A percentile compares a stretch with the other conserved stretches of the same genome.
Conservation (phyloP, 2,797 vertebrate genomes). For the Picus viridis region DNA sequence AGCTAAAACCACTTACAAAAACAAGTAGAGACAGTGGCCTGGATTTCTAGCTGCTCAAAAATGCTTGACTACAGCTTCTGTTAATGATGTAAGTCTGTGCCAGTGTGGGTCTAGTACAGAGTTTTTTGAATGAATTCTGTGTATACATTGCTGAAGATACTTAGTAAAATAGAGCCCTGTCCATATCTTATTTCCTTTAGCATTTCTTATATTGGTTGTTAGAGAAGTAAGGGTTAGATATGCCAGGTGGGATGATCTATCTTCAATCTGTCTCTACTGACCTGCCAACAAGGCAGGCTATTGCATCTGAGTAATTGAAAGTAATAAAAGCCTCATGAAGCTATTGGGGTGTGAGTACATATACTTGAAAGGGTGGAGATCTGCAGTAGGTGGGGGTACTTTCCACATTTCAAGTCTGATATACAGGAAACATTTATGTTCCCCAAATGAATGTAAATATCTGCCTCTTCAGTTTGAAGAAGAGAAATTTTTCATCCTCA, state of each 20-base stretch:
- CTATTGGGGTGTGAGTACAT: not conserved
- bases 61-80: not conserved
- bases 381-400: not conserved
- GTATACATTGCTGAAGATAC: not conserved
- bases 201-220: not conserved
- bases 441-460: not conserved
- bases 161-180: not conserved
- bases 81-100: not conserved
- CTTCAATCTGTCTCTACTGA: not conserved
- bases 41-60: not conserved
- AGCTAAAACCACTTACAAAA: not conserved
- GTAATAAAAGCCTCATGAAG: not conserved
- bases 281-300: not conserved
- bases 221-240: not conserved
- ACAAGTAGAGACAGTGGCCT: not conserved
- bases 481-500: not conserved
- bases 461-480: not conserved
- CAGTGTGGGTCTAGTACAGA: fast-evolving
- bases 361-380: not conserved
- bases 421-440: not conserved
- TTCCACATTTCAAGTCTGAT: not conserved
- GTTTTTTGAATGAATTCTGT: not conserved
- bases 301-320: not conserved
- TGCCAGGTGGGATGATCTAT: not conserved
- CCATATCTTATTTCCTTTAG: not conserved